Percentiles rank a stretch among this genome's conserved stretches.
Conservation (phyloP, 2,888 invertebrate species). For the Chirona hameri region DNA sequence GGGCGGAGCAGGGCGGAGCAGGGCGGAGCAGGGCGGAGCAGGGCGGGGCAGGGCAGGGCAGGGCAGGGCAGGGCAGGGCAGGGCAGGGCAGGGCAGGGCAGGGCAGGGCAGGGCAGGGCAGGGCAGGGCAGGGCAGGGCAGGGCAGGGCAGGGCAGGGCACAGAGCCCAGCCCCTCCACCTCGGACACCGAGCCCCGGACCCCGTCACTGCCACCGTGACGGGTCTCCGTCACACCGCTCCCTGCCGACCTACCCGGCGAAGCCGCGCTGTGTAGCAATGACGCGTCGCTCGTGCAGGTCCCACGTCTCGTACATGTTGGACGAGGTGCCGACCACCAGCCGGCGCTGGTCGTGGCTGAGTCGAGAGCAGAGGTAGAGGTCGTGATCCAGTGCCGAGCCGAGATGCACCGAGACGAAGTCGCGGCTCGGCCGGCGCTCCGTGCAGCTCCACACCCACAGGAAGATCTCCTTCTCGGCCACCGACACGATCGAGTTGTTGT, state of each 20-base stretch:
- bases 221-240: no score
- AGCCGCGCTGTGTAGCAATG: conserved; percentile 4
- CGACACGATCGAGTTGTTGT: conserved; percentile 25
- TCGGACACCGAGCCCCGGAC: no score
- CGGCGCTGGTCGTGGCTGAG: not conserved
- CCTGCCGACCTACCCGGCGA: not conserved
- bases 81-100: not conserved
- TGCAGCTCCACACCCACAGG: not conserved
- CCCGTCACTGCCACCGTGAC: no score
- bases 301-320: conserved; percentile 30
- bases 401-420: not conserved
- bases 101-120: not conserved
- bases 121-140: not conserved
- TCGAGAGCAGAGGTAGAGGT: conserved; percentile 30
- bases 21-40: not conserved
- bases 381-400: not conserved
- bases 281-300: not conserved
- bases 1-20: no score
- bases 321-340: conserved; percentile 26
- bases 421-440: not conserved
- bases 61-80: no score
- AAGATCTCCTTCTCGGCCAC: conserved; percentile 29
- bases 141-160: not conserved
- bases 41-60: not conserved
- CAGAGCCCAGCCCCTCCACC: no score